Base-by-base conservation (phyloP, 2,113 vertebrate species). In the Rhipidura dahli region DNA sequence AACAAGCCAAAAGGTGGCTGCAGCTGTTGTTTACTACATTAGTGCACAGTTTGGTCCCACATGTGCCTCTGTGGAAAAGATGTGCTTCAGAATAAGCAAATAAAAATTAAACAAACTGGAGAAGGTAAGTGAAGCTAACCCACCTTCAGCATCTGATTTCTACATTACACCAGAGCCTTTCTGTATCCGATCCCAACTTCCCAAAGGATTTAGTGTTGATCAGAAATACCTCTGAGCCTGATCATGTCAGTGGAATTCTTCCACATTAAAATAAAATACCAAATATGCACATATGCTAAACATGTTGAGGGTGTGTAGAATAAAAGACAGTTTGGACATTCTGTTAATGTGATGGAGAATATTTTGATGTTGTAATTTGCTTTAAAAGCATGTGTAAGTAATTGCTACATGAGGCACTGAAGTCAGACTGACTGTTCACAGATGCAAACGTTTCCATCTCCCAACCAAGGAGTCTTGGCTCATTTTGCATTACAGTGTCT, bases 11-110 rank as follows among this genome's bases (percentile, higher is more conserved):
- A 94, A 96, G 76, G 83, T 83, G 83, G 45, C 71, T 95, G 88
- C 94, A 94, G 95, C 96, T 97, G 94, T 96, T 96, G 90, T 93
- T 96, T 92, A 78, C 88, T 57, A 22, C 31, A 2, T 56, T n/a
- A 27, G 54, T 90, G 53, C 53, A 73, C 17, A 20, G 72, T 96
- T 79, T 78, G 35, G n/a, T 93, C 89, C 63, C 40, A 16, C 83
- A 33, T 83, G 53, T 66, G 85, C 89, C 78, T 95, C 89, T 89
- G 63, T 90, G 91, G 77, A 93, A 61, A 92, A 89, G 22, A 75
- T 87, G 30, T 64, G 37, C 70, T 89, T 95, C 64, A 89, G 53
- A 91, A 89, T 65, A 81, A 88, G 50, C 42, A 65, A 88, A 89
- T 44, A 87, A 63, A 91, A 84, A 61, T 80, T 57, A 37, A 47